Base-by-base conservation (phyloP, 2,797 vertebrate genomes). In the Tragopan temminckii region DNA sequence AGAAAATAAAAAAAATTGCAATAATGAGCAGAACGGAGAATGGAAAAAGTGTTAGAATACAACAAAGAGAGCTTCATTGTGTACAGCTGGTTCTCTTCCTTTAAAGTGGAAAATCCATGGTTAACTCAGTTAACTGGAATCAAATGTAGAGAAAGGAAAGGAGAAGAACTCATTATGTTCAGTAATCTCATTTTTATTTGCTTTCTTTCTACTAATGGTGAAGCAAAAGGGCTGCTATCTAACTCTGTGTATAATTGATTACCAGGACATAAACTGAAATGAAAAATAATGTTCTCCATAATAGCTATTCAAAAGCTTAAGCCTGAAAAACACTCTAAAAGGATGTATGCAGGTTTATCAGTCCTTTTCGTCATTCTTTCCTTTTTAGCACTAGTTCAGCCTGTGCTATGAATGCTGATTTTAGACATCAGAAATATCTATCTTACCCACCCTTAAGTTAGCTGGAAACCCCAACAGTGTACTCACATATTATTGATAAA, bases 211-310 rank as follows among this genome's bases (percentile, higher is more conserved):
- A 72, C 50, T 79, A 90, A 61, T 43, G 40, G 52, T 19, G 19
- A 43, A 82, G 29, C 7, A 68, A 45, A 85, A 64, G 33, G 9
- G 9, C 23, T 88, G 50, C 20, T 83, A 20, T 75, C 46, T 52
- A 85, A 55, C 43, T 81, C 52, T 52, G 19, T 78, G 55, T 90
- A 66, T 89, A 95, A 89, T 9, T 92, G 45, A 92, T 78, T 85
- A 76, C 48, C 17, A 87, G 66, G 45, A 93, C 58, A 78, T 62
- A 87, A 90, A 93, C 8, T 46, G 21, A 87, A 93, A 94, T 77
- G 46, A 89, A 89, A 92, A 93, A 67, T 89, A 69, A 88, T 83
- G 55, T 20, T 61, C 40, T 81, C 19, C 45, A 38, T 89, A 89
- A 87, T 89, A 83, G 53, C 58, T 83, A 40, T 80, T 75, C 55